phyloP scores from a whole-genome alignment of 23 tunicate species.

The Trididemnum nubilum region DNA sequence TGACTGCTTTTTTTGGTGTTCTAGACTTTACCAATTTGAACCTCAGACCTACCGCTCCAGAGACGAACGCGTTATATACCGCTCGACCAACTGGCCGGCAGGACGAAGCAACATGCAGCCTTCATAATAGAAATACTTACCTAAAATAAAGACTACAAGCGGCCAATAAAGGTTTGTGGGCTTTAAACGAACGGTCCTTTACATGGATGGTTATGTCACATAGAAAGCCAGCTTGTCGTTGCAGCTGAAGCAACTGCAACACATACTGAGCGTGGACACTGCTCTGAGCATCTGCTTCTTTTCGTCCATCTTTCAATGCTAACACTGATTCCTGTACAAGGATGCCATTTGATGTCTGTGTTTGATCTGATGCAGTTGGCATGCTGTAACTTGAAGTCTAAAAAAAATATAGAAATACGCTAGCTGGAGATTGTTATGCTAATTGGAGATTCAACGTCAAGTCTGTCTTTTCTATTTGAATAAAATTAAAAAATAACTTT shows the following conservation, averaged over 20 bases:
- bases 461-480: no score
- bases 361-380: background rate
- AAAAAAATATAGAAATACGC: background rate
- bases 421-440: no score
- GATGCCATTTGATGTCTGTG: background rate
- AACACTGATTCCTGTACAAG: background rate
- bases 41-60: no score
- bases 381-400: background rate
- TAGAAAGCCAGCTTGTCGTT: constrained; percentile 73
- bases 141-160: constrained; percentile 91
- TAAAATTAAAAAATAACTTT: no score
- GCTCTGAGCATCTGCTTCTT: constrained; percentile 47
- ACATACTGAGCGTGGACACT: constrained; percentile 84
- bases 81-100: no score
- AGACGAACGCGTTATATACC: no score
- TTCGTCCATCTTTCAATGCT: background rate
- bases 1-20: no score
- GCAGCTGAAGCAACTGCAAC: constrained; percentile 75
- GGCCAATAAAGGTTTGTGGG: constrained; percentile 82
- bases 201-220: constrained; percentile 87
- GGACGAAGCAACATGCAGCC: no score
- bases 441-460: no score
- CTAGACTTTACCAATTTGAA: no score
- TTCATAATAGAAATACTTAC: no score
- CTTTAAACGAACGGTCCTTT: constrained; percentile 68